Conservation (phyloP, 1,140 invertebrate genomes). For the Yoshiicerus persimilis region DNA sequence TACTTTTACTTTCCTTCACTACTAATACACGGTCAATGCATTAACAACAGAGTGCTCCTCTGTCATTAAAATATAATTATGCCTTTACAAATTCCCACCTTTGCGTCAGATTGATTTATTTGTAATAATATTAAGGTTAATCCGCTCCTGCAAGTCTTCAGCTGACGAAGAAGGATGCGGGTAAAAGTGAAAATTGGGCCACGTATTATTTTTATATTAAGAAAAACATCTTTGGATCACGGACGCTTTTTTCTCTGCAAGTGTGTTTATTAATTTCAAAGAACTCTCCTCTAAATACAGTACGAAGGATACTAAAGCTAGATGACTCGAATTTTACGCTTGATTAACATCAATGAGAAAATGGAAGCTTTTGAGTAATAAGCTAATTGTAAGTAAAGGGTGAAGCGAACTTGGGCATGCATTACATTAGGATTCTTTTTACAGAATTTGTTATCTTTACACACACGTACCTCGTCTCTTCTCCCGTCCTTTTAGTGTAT, state of each 20-base stretch:
- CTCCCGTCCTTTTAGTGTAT: background rate
- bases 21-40: background rate
- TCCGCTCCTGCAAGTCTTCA: background rate
- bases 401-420: background rate
- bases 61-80: conserved; percentile 24
- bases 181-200: conserved; percentile 8
- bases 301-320: too few relatives aligned
- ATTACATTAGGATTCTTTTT: background rate
- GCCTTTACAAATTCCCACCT: conserved; percentile 21
- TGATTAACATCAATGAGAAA: background rate
- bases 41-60: background rate
- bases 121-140: conserved; percentile 19
- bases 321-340: background rate
- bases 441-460: background rate
- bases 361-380: background rate
- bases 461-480: background rate
- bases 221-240: background rate
- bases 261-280: background rate
- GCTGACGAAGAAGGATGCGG: background rate
- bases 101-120: conserved; percentile 22
- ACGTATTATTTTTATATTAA: conserved; percentile 12
- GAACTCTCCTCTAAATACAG: background rate
- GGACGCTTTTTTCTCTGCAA: background rate
- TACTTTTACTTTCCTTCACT: background rate
- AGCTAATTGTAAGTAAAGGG: background rate